A percentile compares a stretch with the other conserved stretches of the same genome.
phyloP scores from a whole-genome alignment of 2,113 vertebrate species.

The Taxidea taxus region DNA sequence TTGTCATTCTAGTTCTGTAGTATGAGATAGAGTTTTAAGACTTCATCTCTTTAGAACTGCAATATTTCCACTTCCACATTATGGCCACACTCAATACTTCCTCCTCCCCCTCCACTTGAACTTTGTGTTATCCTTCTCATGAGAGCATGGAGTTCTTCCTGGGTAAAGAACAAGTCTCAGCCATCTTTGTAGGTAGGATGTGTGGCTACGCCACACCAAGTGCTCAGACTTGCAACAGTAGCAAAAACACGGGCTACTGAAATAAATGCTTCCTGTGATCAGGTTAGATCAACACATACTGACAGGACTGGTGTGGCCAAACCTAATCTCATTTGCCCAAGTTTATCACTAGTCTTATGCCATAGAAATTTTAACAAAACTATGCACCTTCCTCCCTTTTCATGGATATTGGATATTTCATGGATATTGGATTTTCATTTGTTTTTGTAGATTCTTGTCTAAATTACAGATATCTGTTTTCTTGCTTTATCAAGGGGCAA shows the following conservation, averaged over 20 bases:
- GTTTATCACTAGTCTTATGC: background rate
- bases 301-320: background rate
- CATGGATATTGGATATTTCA: background rate
- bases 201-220: background rate
- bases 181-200: background rate
- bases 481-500: background rate
- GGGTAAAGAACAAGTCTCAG: background rate
- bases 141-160: background rate
- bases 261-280: background rate
- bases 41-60: background rate
- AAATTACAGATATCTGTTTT: background rate
- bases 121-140: background rate
- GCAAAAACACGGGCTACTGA: background rate
- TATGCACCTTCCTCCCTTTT: background rate
- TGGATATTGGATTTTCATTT: background rate
- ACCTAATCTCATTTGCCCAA: background rate
- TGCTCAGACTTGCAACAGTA: background rate
- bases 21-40: background rate
- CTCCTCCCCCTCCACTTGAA: background rate
- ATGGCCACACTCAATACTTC: background rate
- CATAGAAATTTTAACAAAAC: constrained; percentile 14
- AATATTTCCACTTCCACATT: background rate
- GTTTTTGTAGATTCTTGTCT: background rate
- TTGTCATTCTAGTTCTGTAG: background rate
- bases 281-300: background rate